A percentile compares a stretch with the other conserved stretches of the same genome.
These are phyloP conservation scores for Epinephelus lanceolatus DNA, from an alignment of 2,113 vertebrate genomes.

Conservation along the genomic window DNA sequence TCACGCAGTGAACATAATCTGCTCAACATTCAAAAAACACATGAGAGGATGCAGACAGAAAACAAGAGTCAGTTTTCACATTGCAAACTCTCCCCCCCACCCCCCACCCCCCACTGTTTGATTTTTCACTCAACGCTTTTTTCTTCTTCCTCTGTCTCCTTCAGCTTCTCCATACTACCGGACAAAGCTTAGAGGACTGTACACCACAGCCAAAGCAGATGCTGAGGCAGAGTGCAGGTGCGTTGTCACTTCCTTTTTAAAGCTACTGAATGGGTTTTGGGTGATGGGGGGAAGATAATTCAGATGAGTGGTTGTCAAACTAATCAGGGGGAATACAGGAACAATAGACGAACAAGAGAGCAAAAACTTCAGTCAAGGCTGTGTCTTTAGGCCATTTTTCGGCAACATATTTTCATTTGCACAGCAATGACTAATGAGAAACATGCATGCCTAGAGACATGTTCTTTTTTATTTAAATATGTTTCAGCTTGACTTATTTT, in stretches of 20 bases:
- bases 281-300: too few relatives aligned
- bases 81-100: too few relatives aligned
- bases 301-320: background rate
- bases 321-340: background rate
- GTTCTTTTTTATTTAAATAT: too few relatives aligned
- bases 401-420: too few relatives aligned
- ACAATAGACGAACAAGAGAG: too few relatives aligned
- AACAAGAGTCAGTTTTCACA: conserved; percentile 89
- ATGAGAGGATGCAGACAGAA: conserved; percentile 95
- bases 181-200: conserved; percentile 92
- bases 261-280: background rate
- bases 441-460: too few relatives aligned
- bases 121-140: background rate
- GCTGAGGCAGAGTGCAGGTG: conserved; percentile 95
- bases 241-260: conserved; percentile 24
- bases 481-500: too few relatives aligned
- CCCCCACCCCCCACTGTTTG: too few relatives aligned
- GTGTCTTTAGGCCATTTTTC: too few relatives aligned
- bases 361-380: too few relatives aligned
- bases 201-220: conserved; percentile 93
- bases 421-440: too few relatives aligned
- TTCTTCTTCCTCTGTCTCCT: conserved; percentile 3
- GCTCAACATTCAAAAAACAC: conserved; percentile 95
- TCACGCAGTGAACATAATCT: conserved; percentile 94
- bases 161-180: conserved; percentile 94